Evolutionary conservation across 2,888 invertebrate genomes (phyloP).

Genomic region (Nasonovia ribisnigri): DNA sequence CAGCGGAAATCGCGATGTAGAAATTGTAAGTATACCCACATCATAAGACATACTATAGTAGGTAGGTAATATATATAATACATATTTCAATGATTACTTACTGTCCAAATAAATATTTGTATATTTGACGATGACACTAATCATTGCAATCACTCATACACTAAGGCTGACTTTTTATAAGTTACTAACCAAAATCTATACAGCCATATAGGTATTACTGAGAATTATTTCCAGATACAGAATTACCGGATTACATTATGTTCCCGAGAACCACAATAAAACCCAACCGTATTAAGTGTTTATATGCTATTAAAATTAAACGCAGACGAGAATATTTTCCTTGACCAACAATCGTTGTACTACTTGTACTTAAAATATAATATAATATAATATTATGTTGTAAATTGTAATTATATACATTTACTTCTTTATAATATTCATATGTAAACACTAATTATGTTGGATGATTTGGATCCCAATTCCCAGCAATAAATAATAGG

Average conservation of each 20-base stretch:
- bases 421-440: background rate
- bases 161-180: background rate
- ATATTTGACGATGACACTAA: background rate
- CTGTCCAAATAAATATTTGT: background rate
- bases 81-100: slow-evolving; percentile 26
- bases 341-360: background rate
- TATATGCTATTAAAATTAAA: background rate
- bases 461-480: background rate
- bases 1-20: background rate
- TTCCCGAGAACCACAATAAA: slow-evolving; percentile 3
- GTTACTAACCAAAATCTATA: background rate
- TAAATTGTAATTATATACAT: background rate
- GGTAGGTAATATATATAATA: background rate
- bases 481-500: background rate
- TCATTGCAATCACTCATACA: background rate
- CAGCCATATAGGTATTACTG: background rate
- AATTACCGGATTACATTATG: background rate
- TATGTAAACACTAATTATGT: background rate
- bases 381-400: background rate
- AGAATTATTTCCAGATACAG: background rate
- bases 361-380: background rate
- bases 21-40: background rate
- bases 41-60: background rate
- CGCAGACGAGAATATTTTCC: background rate
- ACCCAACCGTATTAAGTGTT: background rate